Evolutionary conservation across 2,888 invertebrate species (phyloP), one percentile per base, ranked within the genome.

Genomic region (Polydesmus complanatus): DNA sequence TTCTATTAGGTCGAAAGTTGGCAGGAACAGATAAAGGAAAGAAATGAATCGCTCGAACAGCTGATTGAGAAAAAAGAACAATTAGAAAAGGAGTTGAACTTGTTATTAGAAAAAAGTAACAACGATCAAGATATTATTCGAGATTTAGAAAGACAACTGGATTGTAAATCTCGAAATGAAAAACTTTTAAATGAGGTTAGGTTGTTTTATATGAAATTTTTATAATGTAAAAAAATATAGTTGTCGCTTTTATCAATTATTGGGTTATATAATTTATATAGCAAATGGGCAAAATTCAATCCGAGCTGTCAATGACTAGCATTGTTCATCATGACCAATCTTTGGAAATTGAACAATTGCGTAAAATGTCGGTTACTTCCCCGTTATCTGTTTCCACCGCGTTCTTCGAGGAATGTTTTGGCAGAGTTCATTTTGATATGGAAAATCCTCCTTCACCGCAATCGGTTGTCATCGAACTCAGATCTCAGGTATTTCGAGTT

Each of bases 41-140:
- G 51, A 23, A 26, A 51, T 21, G 19, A 56, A 3, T 11, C 49
- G 5, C 49, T 53, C 56, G 27, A 56, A 18, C 65, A 68, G 61
- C 65, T 70, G 51, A 64, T 68, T 67, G 72, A 77, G 0, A 80
- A 81, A 64, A 82, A 82, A 66, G 79, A 80, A 1, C 79, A 82
- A 58, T 74, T 83, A 0, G 86, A 90, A 71, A 76, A 78, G 1
- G 88, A 89, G 65, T 73, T 87, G 1, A 82, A 85, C 72, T 82
- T 83, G n/a, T 82, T 85, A 0, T 79, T 84, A 27, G 86, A 87
- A 59, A 88, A 88, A 72, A 82, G 87, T 23, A 78, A 78, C 68
- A 78, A 84, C 14, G 76, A 90, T 19, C 77, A 87, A 37, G 88
- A 90, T 62, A 84, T 89, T 58, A 86, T 91, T 58, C 77, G 81